Base-by-base conservation (phyloP, 2,888 invertebrate species). In the Trilocha varians region DNA sequence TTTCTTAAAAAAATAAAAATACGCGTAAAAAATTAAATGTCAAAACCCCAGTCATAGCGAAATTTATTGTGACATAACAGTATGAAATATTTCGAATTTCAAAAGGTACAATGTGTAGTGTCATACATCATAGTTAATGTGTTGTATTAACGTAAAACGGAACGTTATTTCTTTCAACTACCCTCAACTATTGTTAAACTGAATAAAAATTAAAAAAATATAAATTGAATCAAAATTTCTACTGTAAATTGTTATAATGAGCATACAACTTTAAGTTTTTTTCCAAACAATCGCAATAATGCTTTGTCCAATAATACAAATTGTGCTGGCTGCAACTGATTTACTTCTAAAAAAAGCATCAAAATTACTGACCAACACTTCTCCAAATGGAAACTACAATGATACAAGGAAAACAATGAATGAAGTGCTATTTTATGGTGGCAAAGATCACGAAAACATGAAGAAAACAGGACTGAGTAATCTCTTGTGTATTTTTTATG, bases 371-470 rank as follows among this genome's bases (percentile, higher is more conserved):
- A 45, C 51, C 46, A 49, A 58, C 48, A 56, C 55, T 43, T 45
- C 44, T 49, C 52, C 58, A 47, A 61, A 25, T 25, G 11, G 11
- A 25, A 25, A 25, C 5, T 2, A 25, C 8, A 25, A 25, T 25
- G 2, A 25, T 5, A 25, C 11, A 1, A 25, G 65, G 62, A 59
- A 51, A 6, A 43, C 49, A 1, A 59, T 77, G 9, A 74, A 78
- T 52, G 71, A 76, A 56, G 59, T 80, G 2, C 52, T 80, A 39
- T 61, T 78, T 34, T 77, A 78, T 45, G 77, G 77, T 36, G 60
- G 55, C 8, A 59, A 60, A 4, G 58, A 68, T 25, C 61, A 64
- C 40, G 55, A 62, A 17, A 48, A 46, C 18, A 64, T 47, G 38
- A 56, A 59, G 42, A 50, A 70, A 55, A 49, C 62, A 13, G 76